Conservation (phyloP, 2,113 vertebrate species). For the Myocastor coypus region DNA sequence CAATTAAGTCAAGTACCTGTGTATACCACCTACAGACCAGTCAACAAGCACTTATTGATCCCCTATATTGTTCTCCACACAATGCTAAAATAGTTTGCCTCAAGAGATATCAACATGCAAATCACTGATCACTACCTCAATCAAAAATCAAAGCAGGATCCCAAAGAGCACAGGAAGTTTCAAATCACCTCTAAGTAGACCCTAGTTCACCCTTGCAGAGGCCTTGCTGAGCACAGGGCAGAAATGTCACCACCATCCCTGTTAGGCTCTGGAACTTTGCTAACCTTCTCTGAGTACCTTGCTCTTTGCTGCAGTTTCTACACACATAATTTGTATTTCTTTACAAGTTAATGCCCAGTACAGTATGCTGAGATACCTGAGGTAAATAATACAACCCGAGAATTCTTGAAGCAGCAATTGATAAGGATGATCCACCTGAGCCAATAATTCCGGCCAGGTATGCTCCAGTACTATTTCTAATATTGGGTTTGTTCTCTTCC, state of each 20-base stretch:
- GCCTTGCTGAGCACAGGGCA: not conserved
- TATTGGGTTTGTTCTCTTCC: conserved; percentile 91
- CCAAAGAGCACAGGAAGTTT: not conserved
- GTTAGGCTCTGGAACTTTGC: not conserved
- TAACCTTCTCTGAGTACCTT: not conserved
- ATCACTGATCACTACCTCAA: not conserved
- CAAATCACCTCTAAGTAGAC: not conserved
- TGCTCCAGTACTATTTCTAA: conserved; percentile 89
- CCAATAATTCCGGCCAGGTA: conserved; percentile 90
- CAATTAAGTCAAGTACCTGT: not conserved
- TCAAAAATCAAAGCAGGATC: not conserved
- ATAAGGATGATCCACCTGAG: conserved; percentile 90
- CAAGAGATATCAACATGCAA: not conserved
- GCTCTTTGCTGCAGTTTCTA: not conserved
- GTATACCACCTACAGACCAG: not conserved
- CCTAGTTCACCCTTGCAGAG: not conserved
- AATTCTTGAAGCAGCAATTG: conserved; percentile 91
- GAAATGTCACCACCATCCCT: not conserved
- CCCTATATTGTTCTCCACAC: not conserved
- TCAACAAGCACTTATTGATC: no score
- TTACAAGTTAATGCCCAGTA: not conserved
- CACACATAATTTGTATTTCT: not conserved
- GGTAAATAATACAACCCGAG: conserved; percentile 92
- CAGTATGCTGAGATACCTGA: conserved; percentile 84
- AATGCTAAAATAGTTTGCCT: not conserved